Conservation (phyloP, 2,113 vertebrate genomes). For the Cebus imitator region DNA sequence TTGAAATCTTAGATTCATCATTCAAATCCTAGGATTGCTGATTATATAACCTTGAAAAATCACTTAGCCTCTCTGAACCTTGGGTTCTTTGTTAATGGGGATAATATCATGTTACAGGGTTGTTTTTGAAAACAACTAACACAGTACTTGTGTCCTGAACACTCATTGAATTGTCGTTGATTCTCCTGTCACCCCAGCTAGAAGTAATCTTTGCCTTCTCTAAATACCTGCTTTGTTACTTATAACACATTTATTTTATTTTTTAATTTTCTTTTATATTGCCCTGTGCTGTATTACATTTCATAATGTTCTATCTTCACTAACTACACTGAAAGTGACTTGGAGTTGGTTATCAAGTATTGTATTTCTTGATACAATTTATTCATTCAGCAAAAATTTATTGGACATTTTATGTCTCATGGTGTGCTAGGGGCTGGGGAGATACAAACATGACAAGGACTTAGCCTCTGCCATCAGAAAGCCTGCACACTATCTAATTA, state of each 20-base stretch:
- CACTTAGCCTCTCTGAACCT: background rate
- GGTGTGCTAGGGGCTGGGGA: background rate
- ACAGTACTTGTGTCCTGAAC: background rate
- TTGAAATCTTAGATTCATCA: background rate
- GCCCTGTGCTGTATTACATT: background rate
- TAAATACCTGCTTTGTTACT: background rate
- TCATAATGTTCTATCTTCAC: background rate
- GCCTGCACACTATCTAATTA: background rate
- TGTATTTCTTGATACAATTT: background rate
- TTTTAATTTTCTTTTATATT: background rate
- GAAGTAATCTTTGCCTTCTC: background rate
- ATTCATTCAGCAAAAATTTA: background rate
- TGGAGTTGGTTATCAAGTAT: background rate
- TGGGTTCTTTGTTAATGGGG: background rate
- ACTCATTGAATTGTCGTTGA: background rate
- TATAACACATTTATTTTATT: background rate
- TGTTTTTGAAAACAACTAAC: background rate
- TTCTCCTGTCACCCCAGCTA: background rate
- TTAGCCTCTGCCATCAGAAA: background rate
- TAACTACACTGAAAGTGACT: background rate
- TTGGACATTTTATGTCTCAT: background rate
- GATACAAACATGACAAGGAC: background rate
- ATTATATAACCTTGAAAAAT: background rate
- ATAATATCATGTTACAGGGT: background rate
- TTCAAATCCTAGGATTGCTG: background rate